Evolutionary conservation across 2,113 vertebrate species (phyloP).

Genomic region (Laterallus jamaicensis): DNA sequence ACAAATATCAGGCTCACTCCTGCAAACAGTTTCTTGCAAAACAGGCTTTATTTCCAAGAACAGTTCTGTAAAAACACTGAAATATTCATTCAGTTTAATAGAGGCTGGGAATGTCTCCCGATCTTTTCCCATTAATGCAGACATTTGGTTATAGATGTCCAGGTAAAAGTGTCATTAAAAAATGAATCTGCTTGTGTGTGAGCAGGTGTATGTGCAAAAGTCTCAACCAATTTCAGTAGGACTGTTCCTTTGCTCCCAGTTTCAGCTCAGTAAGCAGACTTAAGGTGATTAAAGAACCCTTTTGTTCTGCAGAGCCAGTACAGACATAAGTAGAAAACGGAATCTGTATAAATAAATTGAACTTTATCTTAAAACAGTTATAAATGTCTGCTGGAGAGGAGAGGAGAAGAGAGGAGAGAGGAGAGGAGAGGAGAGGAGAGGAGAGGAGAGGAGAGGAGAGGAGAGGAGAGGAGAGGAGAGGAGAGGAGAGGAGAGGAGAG

Average conservation of each 20-base stretch:
- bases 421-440: too few relatives aligned
- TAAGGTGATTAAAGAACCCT: background rate
- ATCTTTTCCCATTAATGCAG: background rate
- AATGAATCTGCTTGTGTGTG: background rate
- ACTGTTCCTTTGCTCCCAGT: background rate
- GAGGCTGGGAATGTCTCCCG: background rate
- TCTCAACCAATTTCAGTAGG: background rate
- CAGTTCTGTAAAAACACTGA: background rate
- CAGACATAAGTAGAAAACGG: background rate
- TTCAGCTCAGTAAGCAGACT: background rate
- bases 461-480: too few relatives aligned
- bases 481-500: too few relatives aligned
- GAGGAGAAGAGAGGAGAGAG: too few relatives aligned
- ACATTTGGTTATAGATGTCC: background rate
- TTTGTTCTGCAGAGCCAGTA: background rate
- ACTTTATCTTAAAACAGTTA: background rate
- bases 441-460: too few relatives aligned
- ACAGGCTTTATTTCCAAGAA: conserved; percentile 33
- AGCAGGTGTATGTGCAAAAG: background rate
- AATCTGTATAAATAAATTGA: background rate
- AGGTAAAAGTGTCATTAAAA: background rate
- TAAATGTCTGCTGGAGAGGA: too few relatives aligned
- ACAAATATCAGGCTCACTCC: conserved; percentile 11
- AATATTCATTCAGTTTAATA: background rate
- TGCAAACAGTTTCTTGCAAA: background rate